phyloP scores from a whole-genome alignment of 1,140 invertebrate species.

The Halotydeus destructor region DNA sequence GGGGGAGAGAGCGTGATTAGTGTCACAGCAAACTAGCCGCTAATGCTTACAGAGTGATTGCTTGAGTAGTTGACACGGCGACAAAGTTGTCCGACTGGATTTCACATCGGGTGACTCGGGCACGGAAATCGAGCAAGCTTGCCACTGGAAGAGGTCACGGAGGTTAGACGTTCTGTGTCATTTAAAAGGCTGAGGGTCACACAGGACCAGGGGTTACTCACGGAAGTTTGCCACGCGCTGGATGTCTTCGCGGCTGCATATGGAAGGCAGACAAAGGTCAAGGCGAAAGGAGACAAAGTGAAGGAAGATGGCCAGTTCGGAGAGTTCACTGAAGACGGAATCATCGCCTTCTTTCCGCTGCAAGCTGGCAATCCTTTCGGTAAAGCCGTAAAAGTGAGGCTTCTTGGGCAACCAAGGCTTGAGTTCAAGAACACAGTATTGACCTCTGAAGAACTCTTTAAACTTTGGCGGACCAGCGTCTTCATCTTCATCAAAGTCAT shows the following conservation, averaged over 20 bases:
- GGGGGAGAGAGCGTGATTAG: too few species aligned
- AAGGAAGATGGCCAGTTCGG: slow-evolving; percentile 17
- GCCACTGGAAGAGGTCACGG: slow-evolving; percentile 2
- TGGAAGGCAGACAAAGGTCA: slow-evolving; percentile 19
- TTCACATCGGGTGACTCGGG: slow-evolving; percentile 12
- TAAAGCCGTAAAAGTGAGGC: slow-evolving; percentile 14
- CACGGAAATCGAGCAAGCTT: slow-evolving; percentile 9
- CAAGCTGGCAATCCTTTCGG: slow-evolving; percentile 6
- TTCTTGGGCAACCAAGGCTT: slow-evolving; percentile 16
- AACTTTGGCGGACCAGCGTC: background rate
- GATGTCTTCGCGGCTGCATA: slow-evolving; percentile 19
- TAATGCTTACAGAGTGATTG: slow-evolving; percentile 5
- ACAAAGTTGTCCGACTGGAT: background rate
- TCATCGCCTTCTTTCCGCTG: too few species aligned
- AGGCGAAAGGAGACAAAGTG: slow-evolving; percentile 18
- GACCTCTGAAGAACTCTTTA: slow-evolving; percentile 16
- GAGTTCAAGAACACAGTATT: slow-evolving; percentile 15
- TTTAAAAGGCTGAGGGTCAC: too few species aligned
- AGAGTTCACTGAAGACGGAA: slow-evolving; percentile 8
- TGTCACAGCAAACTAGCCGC: background rate
- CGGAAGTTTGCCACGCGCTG: slow-evolving; percentile 14
- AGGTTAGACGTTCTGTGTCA: too few species aligned
- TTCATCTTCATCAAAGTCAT: background rate
- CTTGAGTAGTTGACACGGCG: slow-evolving; percentile 1
- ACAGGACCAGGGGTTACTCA: background rate